Evolutionary conservation across 2,113 vertebrate species (phyloP).

Genomic region (Dromaius novaehollandiae): DNA sequence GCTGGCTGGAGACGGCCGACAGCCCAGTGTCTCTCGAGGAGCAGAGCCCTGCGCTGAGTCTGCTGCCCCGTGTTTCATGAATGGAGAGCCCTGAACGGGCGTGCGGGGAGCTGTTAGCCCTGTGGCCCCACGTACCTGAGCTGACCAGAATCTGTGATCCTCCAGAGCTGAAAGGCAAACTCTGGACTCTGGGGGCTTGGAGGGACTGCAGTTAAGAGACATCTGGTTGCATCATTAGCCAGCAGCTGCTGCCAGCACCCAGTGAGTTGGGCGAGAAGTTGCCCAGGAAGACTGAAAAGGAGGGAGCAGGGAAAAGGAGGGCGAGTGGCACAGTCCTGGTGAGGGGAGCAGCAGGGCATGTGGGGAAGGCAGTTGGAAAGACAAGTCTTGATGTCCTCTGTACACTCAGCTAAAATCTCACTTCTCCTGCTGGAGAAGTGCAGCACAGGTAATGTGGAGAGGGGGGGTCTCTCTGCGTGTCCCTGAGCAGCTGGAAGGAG

Average conservation of each 20-base stretch:
- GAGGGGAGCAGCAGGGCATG: background rate
- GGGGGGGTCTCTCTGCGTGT: accelerated
- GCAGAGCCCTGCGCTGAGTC: background rate
- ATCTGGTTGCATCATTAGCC: background rate
- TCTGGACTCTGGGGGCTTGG: background rate
- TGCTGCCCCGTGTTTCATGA: slow-evolving; percentile 35
- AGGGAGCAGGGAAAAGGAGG: background rate
- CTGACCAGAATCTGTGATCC: background rate
- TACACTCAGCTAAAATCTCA: background rate
- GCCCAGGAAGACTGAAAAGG: background rate
- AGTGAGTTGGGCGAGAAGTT: background rate
- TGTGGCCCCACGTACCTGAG: background rate
- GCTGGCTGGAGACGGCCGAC: background rate
- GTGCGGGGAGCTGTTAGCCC: background rate
- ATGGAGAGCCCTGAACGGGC: slow-evolving; percentile 50
- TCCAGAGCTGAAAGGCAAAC: background rate
- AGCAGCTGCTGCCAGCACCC: background rate
- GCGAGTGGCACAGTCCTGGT: background rate
- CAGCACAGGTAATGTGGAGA: background rate
- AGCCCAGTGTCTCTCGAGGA: background rate
- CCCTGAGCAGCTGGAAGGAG: background rate
- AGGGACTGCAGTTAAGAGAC: accelerated
- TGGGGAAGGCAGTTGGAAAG: background rate
- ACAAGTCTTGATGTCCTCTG: accelerated
- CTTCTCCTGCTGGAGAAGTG: background rate